Evolutionary conservation across 2,888 invertebrate genomes (phyloP).

Genomic region (Lasiommata megera): DNA sequence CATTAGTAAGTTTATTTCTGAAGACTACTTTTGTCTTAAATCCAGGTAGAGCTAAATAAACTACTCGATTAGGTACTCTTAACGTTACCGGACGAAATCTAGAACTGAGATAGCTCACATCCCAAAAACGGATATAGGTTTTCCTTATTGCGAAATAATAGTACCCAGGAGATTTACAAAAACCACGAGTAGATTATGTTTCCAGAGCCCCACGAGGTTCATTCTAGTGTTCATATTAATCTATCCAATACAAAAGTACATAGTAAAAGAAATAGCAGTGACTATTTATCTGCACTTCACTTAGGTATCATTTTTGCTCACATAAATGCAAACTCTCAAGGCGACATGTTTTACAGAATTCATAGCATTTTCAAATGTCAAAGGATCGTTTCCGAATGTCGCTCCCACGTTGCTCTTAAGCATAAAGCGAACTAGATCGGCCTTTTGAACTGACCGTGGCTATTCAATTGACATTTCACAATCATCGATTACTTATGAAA

Average conservation of each 20-base stretch:
- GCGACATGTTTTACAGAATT: conserved; percentile 17
- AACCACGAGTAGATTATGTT: too few relatives aligned
- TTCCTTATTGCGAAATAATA: too few relatives aligned
- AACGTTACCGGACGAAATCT: too few relatives aligned
- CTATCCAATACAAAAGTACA: background rate
- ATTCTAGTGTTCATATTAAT: too few relatives aligned
- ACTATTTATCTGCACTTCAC: background rate
- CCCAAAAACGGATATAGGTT: too few relatives aligned
- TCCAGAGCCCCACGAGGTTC: too few relatives aligned
- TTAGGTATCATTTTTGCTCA: background rate
- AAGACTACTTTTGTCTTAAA: too few relatives aligned
- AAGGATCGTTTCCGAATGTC: conserved; percentile 28
- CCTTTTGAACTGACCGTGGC: conserved; percentile 40
- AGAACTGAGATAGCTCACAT: too few relatives aligned
- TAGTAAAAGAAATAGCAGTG: background rate
- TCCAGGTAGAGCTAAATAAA: too few relatives aligned
- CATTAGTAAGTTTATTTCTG: too few relatives aligned
- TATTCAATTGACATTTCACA: conserved; percentile 45
- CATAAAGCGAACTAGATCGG: conserved; percentile 31
- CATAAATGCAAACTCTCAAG: conserved; percentile 8
- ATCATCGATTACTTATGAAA: conserved; percentile 52
- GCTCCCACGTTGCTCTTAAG: conserved; percentile 29
- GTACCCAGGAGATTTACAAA: too few relatives aligned
- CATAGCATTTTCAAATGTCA: conserved; percentile 33
- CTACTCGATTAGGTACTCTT: too few relatives aligned